phyloP scores from a whole-genome alignment of 1,140 invertebrate genomes.

The Apis dorsata region DNA sequence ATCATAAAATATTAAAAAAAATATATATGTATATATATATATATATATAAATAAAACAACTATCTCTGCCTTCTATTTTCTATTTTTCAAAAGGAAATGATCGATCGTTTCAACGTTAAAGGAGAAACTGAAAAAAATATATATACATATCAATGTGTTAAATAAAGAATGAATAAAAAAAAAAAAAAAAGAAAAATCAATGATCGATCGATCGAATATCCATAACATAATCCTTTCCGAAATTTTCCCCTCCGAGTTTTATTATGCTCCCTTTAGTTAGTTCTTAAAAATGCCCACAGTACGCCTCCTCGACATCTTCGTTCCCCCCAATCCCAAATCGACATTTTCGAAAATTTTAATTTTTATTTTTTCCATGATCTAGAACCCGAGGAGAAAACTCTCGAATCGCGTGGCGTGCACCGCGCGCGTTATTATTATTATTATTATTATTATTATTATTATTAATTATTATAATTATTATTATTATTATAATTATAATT shows the following conservation, averaged over 20 bases:
- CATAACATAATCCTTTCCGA: background rate
- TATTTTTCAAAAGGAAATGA: background rate
- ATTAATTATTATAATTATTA: too few species aligned
- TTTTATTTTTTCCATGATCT: background rate
- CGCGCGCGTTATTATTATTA: conserved; percentile 20
- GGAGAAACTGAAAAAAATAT: background rate
- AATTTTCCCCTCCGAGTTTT: background rate
- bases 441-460: too few species aligned
- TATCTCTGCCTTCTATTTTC: background rate
- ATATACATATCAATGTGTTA: too few species aligned
- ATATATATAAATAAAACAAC: background rate
- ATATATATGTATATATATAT: background rate
- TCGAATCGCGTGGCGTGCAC: conserved; percentile 39
- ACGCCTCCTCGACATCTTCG: background rate
- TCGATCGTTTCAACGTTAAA: background rate
- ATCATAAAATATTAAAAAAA: background rate
- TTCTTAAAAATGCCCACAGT: conserved; percentile 20
- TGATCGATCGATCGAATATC: background rate
- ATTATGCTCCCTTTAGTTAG: too few species aligned
- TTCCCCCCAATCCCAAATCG: background rate
- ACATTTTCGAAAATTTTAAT: background rate
- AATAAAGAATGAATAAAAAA: background rate
- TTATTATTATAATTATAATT: too few species aligned
- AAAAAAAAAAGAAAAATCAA: background rate
- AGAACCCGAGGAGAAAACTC: conserved; percentile 20